A percentile compares a stretch with the other conserved stretches of the same genome.
phyloP scores from a whole-genome alignment of 2,797 vertebrate genomes.

The Triplophysa yarkandensis region DNA sequence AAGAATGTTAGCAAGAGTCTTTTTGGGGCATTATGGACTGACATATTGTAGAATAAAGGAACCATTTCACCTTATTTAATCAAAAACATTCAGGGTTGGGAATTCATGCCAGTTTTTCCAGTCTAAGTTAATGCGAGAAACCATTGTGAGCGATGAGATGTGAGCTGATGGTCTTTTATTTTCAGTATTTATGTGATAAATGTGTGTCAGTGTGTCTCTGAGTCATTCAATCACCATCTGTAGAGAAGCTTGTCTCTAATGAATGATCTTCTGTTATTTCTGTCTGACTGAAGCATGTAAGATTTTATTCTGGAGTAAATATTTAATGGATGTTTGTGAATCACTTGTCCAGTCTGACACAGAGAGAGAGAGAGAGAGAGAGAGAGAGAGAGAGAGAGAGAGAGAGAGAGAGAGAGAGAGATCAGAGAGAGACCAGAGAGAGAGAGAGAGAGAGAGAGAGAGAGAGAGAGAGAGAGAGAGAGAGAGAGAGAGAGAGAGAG shows the following conservation, averaged over 20 bases:
- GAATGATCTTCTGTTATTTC: background rate
- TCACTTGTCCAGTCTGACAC: conserved; percentile 16
- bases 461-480: conserved; percentile 22
- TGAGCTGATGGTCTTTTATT: too few relatives aligned
- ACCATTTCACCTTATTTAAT: too few relatives aligned
- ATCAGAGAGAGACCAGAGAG: conserved; percentile 1
- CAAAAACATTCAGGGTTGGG: too few relatives aligned
- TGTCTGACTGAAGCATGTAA: background rate
- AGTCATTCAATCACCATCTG: too few relatives aligned
- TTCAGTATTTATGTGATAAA: too few relatives aligned
- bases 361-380: background rate
- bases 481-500: conserved; percentile 37
- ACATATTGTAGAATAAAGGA: too few relatives aligned
- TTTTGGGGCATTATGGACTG: too few relatives aligned
- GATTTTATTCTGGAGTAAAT: conserved; percentile 5
- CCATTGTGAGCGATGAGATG: too few relatives aligned
- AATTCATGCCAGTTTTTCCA: too few relatives aligned
- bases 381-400: background rate
- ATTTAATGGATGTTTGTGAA: background rate
- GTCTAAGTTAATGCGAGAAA: background rate
- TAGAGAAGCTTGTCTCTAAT: too few relatives aligned
- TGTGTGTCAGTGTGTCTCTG: too few relatives aligned
- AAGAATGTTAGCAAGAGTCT: too few relatives aligned
- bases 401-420: conserved; percentile 1
- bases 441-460: background rate